These are phyloP conservation scores for Dicycla oo DNA, from an alignment of 2,888 invertebrate genomes.

Conservation along the genomic window DNA sequence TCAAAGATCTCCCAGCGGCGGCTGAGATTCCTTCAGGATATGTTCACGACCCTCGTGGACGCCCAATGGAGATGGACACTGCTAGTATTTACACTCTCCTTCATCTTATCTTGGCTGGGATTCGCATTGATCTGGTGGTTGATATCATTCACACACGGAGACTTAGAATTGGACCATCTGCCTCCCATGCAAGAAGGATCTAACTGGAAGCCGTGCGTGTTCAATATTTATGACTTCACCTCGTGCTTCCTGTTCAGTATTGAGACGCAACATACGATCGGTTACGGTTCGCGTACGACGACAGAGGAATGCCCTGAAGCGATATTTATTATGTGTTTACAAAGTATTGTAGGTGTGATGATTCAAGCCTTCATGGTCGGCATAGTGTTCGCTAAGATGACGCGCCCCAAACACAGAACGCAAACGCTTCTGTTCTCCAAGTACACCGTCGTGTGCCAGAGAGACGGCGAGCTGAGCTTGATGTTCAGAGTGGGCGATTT, in stretches of 20 bases:
- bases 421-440: conserved; percentile 97
- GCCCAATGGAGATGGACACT: conserved; percentile 98
- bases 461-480: conserved; percentile 95
- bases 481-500: conserved; percentile 97
- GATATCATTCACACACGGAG: conserved; percentile 96
- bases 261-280: conserved; percentile 98
- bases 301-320: conserved; percentile 97
- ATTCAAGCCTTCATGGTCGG: conserved; percentile 95
- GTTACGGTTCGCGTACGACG: conserved; percentile 96
- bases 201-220: conserved; percentile 95
- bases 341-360: conserved; percentile 96
- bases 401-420: conserved; percentile 96
- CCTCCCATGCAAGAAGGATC: conserved; percentile 85
- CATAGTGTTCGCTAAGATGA: conserved; percentile 97
- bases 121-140: conserved; percentile 97
- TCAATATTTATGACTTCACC: conserved; percentile 95
- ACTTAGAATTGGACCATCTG: conserved; percentile 92
- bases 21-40: conserved; percentile 94
- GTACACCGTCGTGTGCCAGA: conserved; percentile 95
- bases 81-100: conserved; percentile 95
- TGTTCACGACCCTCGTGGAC: conserved; percentile 97
- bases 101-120: conserved; percentile 96
- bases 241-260: conserved; percentile 97
- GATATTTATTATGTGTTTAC: conserved; percentile 96
- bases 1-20: conserved; percentile 95